These are phyloP conservation scores for Agonopterix alstromeriana DNA, from an alignment of 2,888 invertebrate genomes.

Conservation along the genomic window DNA sequence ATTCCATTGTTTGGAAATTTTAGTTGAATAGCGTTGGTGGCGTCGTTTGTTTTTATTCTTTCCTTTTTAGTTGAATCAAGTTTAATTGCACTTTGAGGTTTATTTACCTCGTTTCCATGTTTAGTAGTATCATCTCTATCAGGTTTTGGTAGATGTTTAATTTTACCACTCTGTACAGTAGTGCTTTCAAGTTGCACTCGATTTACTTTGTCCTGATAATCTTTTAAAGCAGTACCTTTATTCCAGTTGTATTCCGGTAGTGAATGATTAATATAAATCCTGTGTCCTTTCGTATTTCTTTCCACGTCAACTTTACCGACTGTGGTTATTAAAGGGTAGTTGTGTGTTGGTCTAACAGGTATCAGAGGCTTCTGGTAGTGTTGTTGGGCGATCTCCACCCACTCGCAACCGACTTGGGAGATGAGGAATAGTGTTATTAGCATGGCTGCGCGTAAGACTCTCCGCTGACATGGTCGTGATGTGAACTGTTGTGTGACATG, in stretches of 20 bases:
- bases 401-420: constrained; percentile 35
- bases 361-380: constrained; percentile 37
- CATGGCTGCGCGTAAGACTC: constrained; percentile 17
- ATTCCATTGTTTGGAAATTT: constrained; percentile 37
- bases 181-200: not conserved
- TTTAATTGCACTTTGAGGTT: too few relatives aligned
- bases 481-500: constrained; percentile 37
- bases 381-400: constrained; percentile 65
- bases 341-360: constrained; percentile 9
- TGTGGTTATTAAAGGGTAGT: constrained; percentile 8
- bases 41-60: not conserved
- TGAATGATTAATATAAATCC: constrained; percentile 34
- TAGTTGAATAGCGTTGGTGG: constrained; percentile 23
- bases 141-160: too few relatives aligned
- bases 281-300: constrained; percentile 17
- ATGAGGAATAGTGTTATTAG: constrained; percentile 31
- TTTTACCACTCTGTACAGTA: not conserved
- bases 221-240: constrained; percentile 1
- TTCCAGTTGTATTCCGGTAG: constrained; percentile 21
- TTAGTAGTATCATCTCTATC: too few relatives aligned
- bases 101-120: too few relatives aligned
- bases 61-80: too few relatives aligned
- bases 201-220: not conserved
- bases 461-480: constrained; percentile 16
- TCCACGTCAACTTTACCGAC: constrained; percentile 9